Evolutionary conservation across 2,888 invertebrate species (phyloP).

Genomic region (Drosophila kambysellisi): DNA sequence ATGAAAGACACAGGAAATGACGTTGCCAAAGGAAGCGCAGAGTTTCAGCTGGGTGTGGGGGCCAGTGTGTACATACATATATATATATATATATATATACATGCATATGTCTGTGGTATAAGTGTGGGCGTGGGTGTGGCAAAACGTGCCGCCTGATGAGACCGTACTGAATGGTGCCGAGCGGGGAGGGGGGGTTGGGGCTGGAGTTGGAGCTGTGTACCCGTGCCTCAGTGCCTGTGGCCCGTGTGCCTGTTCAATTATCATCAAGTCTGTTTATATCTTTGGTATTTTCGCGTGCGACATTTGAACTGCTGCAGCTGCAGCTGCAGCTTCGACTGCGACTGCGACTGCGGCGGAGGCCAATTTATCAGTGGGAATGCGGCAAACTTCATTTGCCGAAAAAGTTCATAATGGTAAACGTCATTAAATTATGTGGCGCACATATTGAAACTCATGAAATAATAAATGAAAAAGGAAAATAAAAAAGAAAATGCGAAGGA

Average conservation of each 20-base stretch:
- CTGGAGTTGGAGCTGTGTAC: background rate
- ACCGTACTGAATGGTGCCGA: constrained; percentile 5
- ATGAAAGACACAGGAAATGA: constrained; percentile 46
- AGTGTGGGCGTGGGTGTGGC: constrained; percentile 74
- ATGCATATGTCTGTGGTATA: background rate
- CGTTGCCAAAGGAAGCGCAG: constrained; percentile 47
- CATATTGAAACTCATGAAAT: constrained; percentile 61
- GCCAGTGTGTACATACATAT: constrained; percentile 2
- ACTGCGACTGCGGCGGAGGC: background rate
- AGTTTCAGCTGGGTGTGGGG: constrained; percentile 40
- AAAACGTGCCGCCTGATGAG: constrained; percentile 30
- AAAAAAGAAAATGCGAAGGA: constrained; percentile 10
- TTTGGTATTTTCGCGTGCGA: constrained; percentile 46
- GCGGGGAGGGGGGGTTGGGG: background rate
- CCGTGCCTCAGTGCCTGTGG: background rate
- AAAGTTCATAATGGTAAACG: constrained; percentile 40
- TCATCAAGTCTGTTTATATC: constrained; percentile 51
- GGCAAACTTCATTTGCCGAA: constrained; percentile 40
- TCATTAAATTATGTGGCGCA: constrained; percentile 67
- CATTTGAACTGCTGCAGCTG: constrained; percentile 50
- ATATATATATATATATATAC: constrained; percentile 8
- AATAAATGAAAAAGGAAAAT: constrained; percentile 35
- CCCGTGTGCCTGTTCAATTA: constrained; percentile 43
- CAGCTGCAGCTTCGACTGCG: constrained; percentile 7
- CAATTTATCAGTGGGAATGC: constrained; percentile 40